Evolutionary conservation across 2,113 vertebrate genomes (phyloP).

Genomic region (Phalacrocorax aristotelis): DNA sequence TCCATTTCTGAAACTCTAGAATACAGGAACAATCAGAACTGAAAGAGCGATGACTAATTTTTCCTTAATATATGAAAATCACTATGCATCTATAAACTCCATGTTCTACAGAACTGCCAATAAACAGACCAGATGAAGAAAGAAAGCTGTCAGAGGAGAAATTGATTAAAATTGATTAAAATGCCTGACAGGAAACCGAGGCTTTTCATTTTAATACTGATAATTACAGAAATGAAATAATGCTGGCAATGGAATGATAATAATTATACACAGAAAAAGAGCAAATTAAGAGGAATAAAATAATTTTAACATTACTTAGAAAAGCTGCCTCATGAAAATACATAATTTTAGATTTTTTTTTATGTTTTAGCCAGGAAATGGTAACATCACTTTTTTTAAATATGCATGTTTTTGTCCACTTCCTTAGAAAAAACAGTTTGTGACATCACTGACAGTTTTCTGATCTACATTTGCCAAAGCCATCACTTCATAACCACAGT

Average conservation of each 20-base stretch:
- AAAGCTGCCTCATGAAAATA: background rate
- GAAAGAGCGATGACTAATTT: background rate
- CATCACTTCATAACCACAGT: background rate
- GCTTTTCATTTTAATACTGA: background rate
- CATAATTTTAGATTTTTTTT: no score
- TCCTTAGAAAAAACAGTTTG: background rate
- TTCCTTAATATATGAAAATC: background rate
- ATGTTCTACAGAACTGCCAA: background rate
- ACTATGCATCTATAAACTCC: background rate
- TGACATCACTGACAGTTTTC: background rate
- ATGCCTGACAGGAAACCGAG: background rate
- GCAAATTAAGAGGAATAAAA: background rate
- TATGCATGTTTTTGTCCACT: background rate
- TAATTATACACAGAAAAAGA: background rate
- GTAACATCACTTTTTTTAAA: background rate
- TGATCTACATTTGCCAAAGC: background rate
- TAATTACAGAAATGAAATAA: conserved; percentile 30
- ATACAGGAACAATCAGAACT: background rate
- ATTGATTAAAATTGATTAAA: background rate
- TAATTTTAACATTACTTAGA: background rate
- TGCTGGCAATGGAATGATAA: background rate
- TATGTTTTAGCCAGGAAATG: background rate
- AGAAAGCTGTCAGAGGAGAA: background rate
- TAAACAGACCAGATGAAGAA: background rate
- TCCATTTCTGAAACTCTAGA: background rate